Evolutionary conservation across 2,113 vertebrate genomes (phyloP).

Genomic region (Pteropus alecto): DNA sequence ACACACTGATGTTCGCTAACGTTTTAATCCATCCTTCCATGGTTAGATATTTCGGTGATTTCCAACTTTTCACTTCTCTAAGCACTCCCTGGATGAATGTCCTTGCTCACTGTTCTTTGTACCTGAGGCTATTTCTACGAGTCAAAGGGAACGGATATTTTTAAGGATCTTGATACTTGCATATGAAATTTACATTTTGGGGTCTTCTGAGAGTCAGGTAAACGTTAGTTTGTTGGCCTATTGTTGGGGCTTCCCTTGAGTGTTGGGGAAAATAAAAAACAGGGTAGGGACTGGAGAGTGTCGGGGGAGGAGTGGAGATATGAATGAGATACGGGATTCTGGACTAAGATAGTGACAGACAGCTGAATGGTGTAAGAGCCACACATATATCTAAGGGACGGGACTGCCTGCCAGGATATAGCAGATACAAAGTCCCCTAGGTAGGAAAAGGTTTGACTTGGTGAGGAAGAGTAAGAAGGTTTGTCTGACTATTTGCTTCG

Average conservation of each 20-base stretch:
- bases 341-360: neutral
- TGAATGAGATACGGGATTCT: neutral
- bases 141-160: neutral
- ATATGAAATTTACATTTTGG: neutral
- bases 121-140: neutral
- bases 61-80: neutral
- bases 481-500: neutral
- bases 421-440: neutral
- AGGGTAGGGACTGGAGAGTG: neutral
- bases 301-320: neutral
- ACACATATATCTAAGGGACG: neutral
- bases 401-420: neutral
- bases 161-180: conserved; percentile 2
- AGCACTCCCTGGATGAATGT: neutral
- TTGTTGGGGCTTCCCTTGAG: neutral
- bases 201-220: neutral
- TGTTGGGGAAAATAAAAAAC: neutral
- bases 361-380: neutral
- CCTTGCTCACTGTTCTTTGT: neutral
- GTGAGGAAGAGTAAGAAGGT: neutral
- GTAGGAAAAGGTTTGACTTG: neutral
- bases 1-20: neutral
- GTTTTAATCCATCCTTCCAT: neutral
- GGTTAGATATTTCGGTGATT: neutral
- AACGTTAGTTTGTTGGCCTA: neutral